phyloP scores from a whole-genome alignment of 2,113 vertebrate genomes.

The Ptilorrhoa leucosticta region DNA sequence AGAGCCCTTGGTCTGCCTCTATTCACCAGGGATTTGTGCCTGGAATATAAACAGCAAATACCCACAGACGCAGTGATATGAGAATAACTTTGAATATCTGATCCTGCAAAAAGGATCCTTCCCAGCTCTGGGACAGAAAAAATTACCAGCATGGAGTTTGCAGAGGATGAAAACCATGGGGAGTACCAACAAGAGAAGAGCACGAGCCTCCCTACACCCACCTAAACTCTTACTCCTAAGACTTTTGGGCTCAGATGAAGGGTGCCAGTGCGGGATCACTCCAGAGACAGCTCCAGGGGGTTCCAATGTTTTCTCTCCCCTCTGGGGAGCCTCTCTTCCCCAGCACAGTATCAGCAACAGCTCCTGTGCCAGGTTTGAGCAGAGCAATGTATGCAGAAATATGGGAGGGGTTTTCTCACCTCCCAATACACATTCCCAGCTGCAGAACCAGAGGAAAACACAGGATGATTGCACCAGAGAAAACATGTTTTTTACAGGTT shows the following conservation, averaged over 20 bases:
- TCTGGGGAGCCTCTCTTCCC: not conserved
- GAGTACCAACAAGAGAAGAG: not conserved
- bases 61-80: not conserved
- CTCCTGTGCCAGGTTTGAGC: not conserved
- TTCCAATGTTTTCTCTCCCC: not conserved
- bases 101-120: not conserved
- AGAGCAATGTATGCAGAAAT: not conserved
- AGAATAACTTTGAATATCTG: not conserved
- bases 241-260: not conserved
- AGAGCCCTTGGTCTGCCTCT: not conserved
- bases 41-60: not conserved
- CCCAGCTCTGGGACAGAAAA: not conserved
- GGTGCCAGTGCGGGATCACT: not conserved
- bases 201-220: not conserved
- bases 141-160: not conserved
- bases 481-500: not conserved
- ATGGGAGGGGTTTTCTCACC: accelerated
- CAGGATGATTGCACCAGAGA: not conserved
- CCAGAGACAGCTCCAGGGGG: not conserved
- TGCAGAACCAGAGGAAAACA: not conserved
- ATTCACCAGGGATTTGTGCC: not conserved
- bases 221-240: not conserved
- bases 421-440: accelerated
- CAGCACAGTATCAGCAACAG: not conserved
- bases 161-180: not conserved